Evolutionary conservation across 2,888 invertebrate genomes (phyloP), one percentile per base, ranked within the genome.

Genomic region (Muschampia plurimacula): DNA sequence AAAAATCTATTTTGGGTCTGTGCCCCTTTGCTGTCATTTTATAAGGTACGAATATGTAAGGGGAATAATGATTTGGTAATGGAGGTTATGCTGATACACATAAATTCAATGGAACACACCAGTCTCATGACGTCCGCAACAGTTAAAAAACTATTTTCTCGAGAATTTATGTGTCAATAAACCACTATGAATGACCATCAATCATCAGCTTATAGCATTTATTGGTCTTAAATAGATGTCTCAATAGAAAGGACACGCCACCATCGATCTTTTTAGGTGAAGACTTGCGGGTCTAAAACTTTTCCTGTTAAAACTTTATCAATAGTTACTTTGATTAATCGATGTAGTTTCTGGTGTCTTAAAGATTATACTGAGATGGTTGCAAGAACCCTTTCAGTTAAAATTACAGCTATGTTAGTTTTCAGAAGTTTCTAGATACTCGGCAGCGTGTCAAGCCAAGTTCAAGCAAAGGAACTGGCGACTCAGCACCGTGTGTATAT

Each of bases 231-330:
- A 49, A 49, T 49, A n/a, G 52, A 52, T 52, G 52, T 52, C 52
- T 52, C 52, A 15, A 52, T 52, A 52, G 15, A 52, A 52, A 8
- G 52, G 52, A 52, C 15, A 15, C 15, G 52, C 52, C 15, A 52
- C 15, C 52, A 52, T 55, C 55, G 55, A 55, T 55, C 55, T 55
- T 22, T 55, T 55, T 55, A 55, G 55, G 55, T 55, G 55, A 55
- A 55, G 55, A 55, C 55, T 55, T 22, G 55, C 15, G 55, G 22
- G 9, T 55, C 55, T 55, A 22, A 55, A 55, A 55, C 55, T 55
- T 55, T 55, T 55, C 55, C 55, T 55, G 55, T 55, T 55, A 55
- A 55, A 55, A 55, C 55, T 55, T 55, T 55, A 55, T 55, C 55
- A 22, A 55, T 55, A 55, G 55, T 55, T 22, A 55, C 22, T 22